Percentiles rank a stretch among this genome's conserved stretches.
These are phyloP conservation scores for Neopelma chrysocephalum DNA, from an alignment of 2,797 vertebrate species.

Conservation along the genomic window DNA sequence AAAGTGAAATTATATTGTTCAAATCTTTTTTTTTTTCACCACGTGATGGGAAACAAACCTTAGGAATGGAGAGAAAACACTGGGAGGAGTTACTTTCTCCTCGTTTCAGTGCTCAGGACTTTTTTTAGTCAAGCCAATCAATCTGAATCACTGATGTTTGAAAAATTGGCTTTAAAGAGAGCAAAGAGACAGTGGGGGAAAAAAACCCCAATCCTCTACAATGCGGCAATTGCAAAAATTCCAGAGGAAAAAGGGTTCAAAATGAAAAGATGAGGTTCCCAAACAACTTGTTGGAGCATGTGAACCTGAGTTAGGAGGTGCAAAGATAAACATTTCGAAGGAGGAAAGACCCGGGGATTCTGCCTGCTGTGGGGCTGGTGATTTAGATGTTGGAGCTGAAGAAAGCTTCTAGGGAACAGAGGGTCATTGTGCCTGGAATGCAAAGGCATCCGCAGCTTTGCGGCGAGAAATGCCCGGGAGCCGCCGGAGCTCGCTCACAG, in stretches of 20 bases:
- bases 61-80: conserved; percentile 26
- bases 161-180: conserved; percentile 39
- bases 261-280: conserved; percentile 30
- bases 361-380: conserved; percentile 7
- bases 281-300: conserved; percentile 10
- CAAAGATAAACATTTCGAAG: conserved; percentile 44
- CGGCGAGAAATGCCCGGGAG: conserved; percentile 30
- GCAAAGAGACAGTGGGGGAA: not conserved
- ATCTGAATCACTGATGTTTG: conserved; percentile 26
- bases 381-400: not conserved
- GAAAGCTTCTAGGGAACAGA: conserved; percentile 20
- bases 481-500: not conserved
- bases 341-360: conserved; percentile 25
- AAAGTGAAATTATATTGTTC: not conserved
- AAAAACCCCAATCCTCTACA: not conserved
- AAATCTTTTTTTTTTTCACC: not conserved
- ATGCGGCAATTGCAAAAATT: conserved; percentile 25
- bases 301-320: not conserved
- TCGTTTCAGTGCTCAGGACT: conserved; percentile 46
- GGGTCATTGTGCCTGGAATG: conserved; percentile 58
- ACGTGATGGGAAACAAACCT: not conserved
- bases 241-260: conserved; percentile 35
- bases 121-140: conserved; percentile 40
- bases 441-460: conserved; percentile 51
- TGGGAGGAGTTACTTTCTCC: conserved; percentile 65